A percentile compares a stretch with the other conserved stretches of the same genome.
These are phyloP conservation scores for Philopotamus ludificatus DNA, from an alignment of 1,140 invertebrate species.

Conservation along the genomic window DNA sequence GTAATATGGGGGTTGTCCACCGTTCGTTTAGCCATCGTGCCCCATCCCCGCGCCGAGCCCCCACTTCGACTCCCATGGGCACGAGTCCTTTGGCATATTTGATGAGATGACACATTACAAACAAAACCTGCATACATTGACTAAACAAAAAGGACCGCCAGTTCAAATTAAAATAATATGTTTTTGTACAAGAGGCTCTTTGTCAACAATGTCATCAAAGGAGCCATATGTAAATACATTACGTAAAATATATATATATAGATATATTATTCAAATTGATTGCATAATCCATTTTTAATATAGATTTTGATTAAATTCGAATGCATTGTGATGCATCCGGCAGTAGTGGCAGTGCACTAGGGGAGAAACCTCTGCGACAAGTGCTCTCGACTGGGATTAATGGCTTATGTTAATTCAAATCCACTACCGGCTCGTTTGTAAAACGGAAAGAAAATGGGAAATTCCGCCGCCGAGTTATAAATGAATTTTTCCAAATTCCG, in stretches of 20 bases:
- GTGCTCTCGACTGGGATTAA: constrained; percentile 37
- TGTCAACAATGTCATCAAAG: constrained; percentile 8
- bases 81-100: constrained; percentile 38
- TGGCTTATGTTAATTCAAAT: constrained; percentile 38
- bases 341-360: constrained; percentile 10
- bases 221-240: background rate
- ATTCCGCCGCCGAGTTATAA: background rate
- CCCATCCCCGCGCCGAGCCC: background rate
- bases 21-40: background rate
- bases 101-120: constrained; percentile 41
- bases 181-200: constrained; percentile 16
- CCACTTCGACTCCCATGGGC: constrained; percentile 5
- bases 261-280: no score
- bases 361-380: constrained; percentile 23
- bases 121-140: constrained; percentile 41
- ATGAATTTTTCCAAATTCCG: background rate
- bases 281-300: background rate
- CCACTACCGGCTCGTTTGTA: no score
- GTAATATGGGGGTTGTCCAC: background rate
- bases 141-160: constrained; percentile 35
- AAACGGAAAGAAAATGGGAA: no score
- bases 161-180: constrained; percentile 33
- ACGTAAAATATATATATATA: background rate
- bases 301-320: constrained; percentile 30
- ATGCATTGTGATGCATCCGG: constrained; percentile 14